Conservation (phyloP, 1,140 invertebrate species). For the Piezodorus guildinii region DNA sequence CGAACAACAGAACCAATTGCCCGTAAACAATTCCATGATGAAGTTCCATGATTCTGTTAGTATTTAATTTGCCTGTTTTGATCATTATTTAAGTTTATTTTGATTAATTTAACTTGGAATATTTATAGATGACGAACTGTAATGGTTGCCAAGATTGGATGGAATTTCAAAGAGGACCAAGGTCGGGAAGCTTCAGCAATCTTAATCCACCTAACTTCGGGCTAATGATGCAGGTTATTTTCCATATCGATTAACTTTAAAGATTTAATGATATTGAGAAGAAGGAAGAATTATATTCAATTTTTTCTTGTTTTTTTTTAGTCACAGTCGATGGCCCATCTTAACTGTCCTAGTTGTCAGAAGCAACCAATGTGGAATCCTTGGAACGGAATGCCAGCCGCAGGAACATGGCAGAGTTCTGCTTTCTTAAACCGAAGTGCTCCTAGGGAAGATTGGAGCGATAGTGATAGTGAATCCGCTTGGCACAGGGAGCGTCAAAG, state of each 20-base stretch:
- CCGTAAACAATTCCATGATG: too few species aligned
- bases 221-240: neutral
- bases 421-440: neutral
- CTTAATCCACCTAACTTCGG: neutral
- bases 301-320: slow-evolving; percentile 31
- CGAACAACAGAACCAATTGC: too few species aligned
- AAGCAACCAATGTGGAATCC: slow-evolving; percentile 33
- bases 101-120: too few species aligned
- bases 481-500: neutral
- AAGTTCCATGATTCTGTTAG: too few species aligned
- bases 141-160: slow-evolving; percentile 12
- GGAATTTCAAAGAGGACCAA: slow-evolving; percentile 3
- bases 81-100: too few species aligned
- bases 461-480: neutral
- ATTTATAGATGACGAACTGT: neutral
- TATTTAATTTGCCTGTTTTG: too few species aligned
- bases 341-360: slow-evolving; percentile 45
- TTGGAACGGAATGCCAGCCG: slow-evolving; percentile 9
- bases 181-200: slow-evolving; percentile 12
- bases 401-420: slow-evolving; percentile 7
- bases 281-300: too few species aligned
- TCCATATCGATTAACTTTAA: neutral
- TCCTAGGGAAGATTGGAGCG: neutral
- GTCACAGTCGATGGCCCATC: slow-evolving; percentile 58
- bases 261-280: too few species aligned